Conservation (phyloP, 2,113 vertebrate genomes). For the Eira barbara region DNA sequence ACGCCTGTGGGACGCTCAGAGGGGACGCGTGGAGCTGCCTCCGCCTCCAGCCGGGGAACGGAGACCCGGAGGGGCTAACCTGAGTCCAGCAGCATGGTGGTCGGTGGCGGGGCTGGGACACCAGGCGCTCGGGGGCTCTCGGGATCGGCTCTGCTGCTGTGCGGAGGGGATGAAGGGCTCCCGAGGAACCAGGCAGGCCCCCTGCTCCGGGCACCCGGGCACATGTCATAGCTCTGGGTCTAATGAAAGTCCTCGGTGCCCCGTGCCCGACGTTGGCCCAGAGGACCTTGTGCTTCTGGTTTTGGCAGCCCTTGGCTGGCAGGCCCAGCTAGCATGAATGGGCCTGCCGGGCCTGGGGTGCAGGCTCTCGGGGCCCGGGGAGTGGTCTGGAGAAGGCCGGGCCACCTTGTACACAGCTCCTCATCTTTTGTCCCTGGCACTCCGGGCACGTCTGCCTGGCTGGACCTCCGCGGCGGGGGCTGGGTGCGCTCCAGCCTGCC, state of each 20-base stretch:
- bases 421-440: neutral
- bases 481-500: neutral
- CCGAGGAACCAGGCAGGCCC: neutral
- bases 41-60: neutral
- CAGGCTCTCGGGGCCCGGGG: neutral
- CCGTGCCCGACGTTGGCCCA: rapidly evolving
- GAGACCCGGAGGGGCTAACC: neutral
- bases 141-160: neutral
- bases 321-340: no score
- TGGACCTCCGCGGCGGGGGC: neutral
- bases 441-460: neutral
- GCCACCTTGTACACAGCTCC: neutral
- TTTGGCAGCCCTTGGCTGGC: no score
- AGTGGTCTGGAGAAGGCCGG: neutral
- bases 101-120: neutral
- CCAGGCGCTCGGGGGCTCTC: neutral
- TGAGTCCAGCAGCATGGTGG: neutral
- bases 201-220: rapidly evolving
- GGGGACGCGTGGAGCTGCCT: neutral
- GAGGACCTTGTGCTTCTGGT: neutral
- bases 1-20: neutral
- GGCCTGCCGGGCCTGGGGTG: no score
- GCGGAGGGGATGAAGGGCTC: neutral
- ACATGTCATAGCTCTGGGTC: neutral
- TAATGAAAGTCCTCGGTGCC: neutral